Base-by-base conservation (phyloP, 2,888 invertebrate genomes). In the Acronicta aceris region DNA sequence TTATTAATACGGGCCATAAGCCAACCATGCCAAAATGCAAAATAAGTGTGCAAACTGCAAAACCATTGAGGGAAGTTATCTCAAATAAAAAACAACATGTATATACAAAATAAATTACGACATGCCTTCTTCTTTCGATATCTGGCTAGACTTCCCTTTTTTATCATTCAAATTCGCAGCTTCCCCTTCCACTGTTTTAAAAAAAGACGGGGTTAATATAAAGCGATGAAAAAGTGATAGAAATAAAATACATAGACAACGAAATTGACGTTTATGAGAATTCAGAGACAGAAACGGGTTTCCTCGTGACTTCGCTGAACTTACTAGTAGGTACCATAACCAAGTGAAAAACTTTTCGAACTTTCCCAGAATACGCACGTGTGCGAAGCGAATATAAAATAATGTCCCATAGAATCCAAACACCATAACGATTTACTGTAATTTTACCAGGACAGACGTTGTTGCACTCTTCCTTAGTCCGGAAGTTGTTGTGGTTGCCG, bases 401-500 rank as follows among this genome's bases (percentile, higher is more conserved):
- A 30, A 30, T 30, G 12, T 12, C 33, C 33, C 7, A 10, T 30
- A 12, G 12, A 48, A 48, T 6, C 49, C 50, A 42, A 9, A 41
- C 27, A 52, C 68, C 68, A 36, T 21, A 33, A 36, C 40, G 15
- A 2, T 2, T 6, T 9, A 10, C 10, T 1, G 0, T 0, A n/a
- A 17, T 58, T 84, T 82, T 79, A 97, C 97, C 96, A 79, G 98
- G 98, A 82, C 98, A 98, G 1, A 98, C 97, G 13, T 96, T 95
- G 71, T 96, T 96, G 88, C 98, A 98, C 74, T 97, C 97, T 33
- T 96, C 95, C 81, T 97, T 97, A 38, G 96, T 97, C 59, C 97
- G 96, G 92, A 98, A 98, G 83, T 98, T 97, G 88, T 98, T 98
- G 85, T 97, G 97, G 82, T 97, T 98, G 43, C 97, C 97, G 45